These are phyloP conservation scores for Tanytarsus gracilentus DNA, from an alignment of 2,888 invertebrate species.

Conservation along the genomic window DNA sequence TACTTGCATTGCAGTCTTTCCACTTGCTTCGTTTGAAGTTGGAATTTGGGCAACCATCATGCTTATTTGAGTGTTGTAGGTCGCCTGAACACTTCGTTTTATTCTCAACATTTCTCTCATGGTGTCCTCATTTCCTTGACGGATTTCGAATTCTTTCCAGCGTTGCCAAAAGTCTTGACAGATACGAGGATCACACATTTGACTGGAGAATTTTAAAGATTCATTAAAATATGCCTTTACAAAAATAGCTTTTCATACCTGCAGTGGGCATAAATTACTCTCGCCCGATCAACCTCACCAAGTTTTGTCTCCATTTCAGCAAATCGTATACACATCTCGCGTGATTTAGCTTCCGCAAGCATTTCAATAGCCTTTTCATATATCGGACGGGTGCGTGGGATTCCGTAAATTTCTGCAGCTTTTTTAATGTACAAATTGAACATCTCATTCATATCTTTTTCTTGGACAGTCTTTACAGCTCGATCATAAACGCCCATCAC, in stretches of 20 bases:
- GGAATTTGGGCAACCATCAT: constrained; percentile 99
- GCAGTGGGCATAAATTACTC: constrained; percentile 95
- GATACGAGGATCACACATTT: constrained; percentile 97
- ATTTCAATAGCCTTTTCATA: constrained; percentile 97
- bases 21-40: constrained; percentile 60
- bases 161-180: constrained; percentile 94
- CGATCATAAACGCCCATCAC: constrained; percentile 99
- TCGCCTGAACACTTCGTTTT: constrained; percentile 94
- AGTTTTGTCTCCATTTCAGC: constrained; percentile 97
- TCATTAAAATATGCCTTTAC: too few species aligned
- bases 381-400: constrained; percentile 92
- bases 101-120: constrained; percentile 98
- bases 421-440: constrained; percentile 98
- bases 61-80: constrained; percentile 96
- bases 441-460: constrained; percentile 93
- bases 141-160: constrained; percentile 99
- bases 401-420: constrained; percentile 95
- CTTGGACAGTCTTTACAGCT: constrained; percentile 83
- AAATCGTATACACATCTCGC: constrained; percentile 94
- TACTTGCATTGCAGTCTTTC: constrained; percentile 80
- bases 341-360: constrained; percentile 77
- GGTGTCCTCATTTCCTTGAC: constrained; percentile 98
- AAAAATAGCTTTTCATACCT: too few species aligned
- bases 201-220: too few species aligned
- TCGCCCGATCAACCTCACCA: constrained; percentile 94